Evolutionary conservation across 2,888 invertebrate genomes (phyloP), one percentile per base, ranked within the genome.

Genomic region (Tridacna crocea): DNA sequence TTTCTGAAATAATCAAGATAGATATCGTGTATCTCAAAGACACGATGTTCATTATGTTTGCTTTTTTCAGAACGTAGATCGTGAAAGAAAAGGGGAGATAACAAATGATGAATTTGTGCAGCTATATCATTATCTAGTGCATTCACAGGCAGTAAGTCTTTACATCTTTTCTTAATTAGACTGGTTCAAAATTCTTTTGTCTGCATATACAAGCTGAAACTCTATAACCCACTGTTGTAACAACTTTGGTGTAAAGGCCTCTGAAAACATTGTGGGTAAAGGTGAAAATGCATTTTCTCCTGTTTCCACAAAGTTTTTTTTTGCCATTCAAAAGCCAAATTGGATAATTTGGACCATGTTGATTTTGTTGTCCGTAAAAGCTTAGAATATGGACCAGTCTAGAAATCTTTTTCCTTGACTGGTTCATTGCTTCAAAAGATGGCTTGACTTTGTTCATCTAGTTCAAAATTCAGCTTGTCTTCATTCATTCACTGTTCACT

Each of bases 31-130:
- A n/a, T n/a, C n/a, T n/a, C n/a, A n/a, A n/a, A n/a, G n/a, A n/a
- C n/a, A n/a, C n/a, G n/a, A n/a, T n/a, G n/a, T 36, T 36, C 36
- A 36, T 36, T 36, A 4, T n/a, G 2, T 36, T 36, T 36, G 36
- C 36, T 36, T 36, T 72, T 98, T 98, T 93, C 96, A 97, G 95
- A 97, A 98, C 91, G 97, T 98, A n/a, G 98, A 98, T 94, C 96
- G 96, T 0, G 95, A 65, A n/a, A 78, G 88, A 2, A 96, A 61
- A 95, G 96, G 85, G 97, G 98, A 98, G 95, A 96, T 99, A 83
- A 97, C 97, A 47, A 98, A 98, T 94, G 98, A 98, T 94, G 98
- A 98, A 92, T 98, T 99, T 94, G 96, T 97, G 8, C 94, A 96
- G 36, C 95, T 99, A 13, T 98, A 98, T 93, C 97, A 98, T 90